Evolutionary conservation across 2,888 invertebrate genomes (phyloP), one percentile per base, ranked within the genome.

Genomic region (Dynastes maya): DNA sequence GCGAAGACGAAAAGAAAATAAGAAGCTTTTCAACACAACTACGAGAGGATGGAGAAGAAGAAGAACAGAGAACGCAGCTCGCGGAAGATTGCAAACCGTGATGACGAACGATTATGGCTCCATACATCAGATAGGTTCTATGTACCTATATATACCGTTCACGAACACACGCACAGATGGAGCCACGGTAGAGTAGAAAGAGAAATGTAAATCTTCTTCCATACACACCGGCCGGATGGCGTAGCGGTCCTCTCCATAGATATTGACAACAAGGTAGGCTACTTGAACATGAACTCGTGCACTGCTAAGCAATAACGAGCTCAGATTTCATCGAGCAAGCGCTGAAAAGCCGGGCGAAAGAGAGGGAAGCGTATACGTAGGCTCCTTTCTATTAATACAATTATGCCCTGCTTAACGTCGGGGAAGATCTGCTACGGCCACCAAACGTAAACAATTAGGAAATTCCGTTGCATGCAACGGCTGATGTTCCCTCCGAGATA

Each of bases 251-350:
- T 83, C 82, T 13, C 32, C 82, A 82, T 80, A 82, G 84, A 83
- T 85, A 85, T 85, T 85, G 85, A 86, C 86, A 85, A 83, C 83
- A 81, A 80, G 79, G 40, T 80, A 82, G 80, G 83, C 83, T 85
- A 85, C 84, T 82, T 83, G 80, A 83, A 83, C 83, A 84, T 83
- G 82, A 85, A 86, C 84, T 85, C 84, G 85, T 84, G 85, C 84
- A 85, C 82, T 84, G 83, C 81, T 49, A 49, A 63, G 77, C 70
- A 77, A 71, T 77, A 77, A 77, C 77, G 63, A 77, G 58, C 63
- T 71, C 58, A 77, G 77, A 77, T 77, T 70, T 77, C 77, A 77
- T 77, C 77, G 63, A 32, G 49, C 8, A 5, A 58, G 55, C 8
- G 4, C 32, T 37, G 55, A 27, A 58, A 22, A 8, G 55, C 16